Conservation (phyloP, 2,113 vertebrate genomes). For the Nesogale talazaci region DNA sequence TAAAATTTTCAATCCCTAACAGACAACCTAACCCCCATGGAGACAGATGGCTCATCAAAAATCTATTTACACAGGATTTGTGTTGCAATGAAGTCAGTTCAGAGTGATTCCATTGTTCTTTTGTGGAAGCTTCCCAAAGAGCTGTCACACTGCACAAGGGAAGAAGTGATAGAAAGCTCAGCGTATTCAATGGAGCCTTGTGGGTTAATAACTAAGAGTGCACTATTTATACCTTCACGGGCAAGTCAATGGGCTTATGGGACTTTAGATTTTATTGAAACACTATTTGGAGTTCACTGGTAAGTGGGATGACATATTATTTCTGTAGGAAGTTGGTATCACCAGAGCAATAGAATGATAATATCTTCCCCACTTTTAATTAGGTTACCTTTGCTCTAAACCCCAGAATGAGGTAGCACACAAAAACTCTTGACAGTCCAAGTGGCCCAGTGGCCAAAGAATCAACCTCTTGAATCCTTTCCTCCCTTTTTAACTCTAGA, state of each 20-base stretch:
- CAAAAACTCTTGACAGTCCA: background rate
- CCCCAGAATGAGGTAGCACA: slow-evolving; percentile 1
- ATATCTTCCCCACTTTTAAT: slow-evolving; percentile 3
- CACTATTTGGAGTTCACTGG: slow-evolving; percentile 33
- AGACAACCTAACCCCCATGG: slow-evolving; percentile 2
- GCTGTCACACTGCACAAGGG: background rate
- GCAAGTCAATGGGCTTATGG: slow-evolving; percentile 10
- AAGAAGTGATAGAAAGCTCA: slow-evolving; percentile 30
- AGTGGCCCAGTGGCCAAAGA: background rate
- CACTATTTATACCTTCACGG: background rate
- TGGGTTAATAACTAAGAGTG: slow-evolving; percentile 22
- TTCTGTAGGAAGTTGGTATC: background rate
- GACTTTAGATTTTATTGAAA: slow-evolving; percentile 51
- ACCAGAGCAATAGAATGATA: slow-evolving; percentile 19
- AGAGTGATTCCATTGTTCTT: slow-evolving; percentile 41
- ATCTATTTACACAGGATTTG: slow-evolving; percentile 39
- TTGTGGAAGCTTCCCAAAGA: slow-evolving; percentile 40
- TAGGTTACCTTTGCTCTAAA: background rate
- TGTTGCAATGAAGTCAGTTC: slow-evolving; percentile 59
- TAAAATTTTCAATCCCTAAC: slow-evolving; percentile 49
- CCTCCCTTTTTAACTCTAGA: background rate
- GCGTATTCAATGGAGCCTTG: background rate
- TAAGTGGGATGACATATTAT: slow-evolving; percentile 39
- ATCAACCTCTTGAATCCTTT: slow-evolving; percentile 2
- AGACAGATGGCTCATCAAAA: slow-evolving; percentile 37